Evolutionary conservation across 2,113 vertebrate species (phyloP), one percentile per base, ranked within the genome.

Genomic region (Tachycineta bicolor): DNA sequence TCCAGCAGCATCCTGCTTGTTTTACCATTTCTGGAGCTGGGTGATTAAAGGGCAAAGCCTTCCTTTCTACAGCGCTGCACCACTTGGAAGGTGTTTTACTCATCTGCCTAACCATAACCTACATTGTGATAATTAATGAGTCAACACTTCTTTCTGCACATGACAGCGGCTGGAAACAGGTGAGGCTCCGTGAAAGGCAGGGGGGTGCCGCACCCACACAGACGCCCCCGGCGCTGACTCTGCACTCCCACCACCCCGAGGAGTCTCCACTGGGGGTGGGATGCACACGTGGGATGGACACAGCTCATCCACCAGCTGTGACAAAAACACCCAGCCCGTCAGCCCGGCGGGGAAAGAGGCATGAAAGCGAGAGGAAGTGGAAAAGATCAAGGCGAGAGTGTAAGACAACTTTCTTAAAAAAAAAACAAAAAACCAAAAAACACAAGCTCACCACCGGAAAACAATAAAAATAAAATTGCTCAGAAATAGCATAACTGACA

Each of bases 401-500:
- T 78, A 97, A 92, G 96, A 97, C 60, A 80, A 95, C 37, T 37
- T 37, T 37, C 37, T 37, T 37, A 37, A 37, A 37, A 37, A 37
- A n/a, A n/a, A n/a, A n/a, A n/a, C n/a, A n/a, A n/a, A n/a, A 37
- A 37, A 9, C 9, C 37, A 37, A 37, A 37, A 37, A 37, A 37
- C 37, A 37, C 67, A 76, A 94, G 94, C 95, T 98, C 96, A 97
- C 97, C 97, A 98, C 98, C 97, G 97, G 97, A 98, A 98, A 97
- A 97, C 97, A 98, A 98, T 97, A 97, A 98, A 98, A 98, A 98
- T 98, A 98, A 98, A 96, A 91, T 84, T 1, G 26, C 88, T 98
- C 97, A 97, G 97, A 98, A 98, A 98, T 98, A 98, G 98, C 94
- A 87, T 98, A 98, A 98, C 98, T 98, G 98, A 98, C 98, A 98